Evolutionary conservation across 2,888 invertebrate species (phyloP).

Genomic region (Pardosa pseudoannulata): DNA sequence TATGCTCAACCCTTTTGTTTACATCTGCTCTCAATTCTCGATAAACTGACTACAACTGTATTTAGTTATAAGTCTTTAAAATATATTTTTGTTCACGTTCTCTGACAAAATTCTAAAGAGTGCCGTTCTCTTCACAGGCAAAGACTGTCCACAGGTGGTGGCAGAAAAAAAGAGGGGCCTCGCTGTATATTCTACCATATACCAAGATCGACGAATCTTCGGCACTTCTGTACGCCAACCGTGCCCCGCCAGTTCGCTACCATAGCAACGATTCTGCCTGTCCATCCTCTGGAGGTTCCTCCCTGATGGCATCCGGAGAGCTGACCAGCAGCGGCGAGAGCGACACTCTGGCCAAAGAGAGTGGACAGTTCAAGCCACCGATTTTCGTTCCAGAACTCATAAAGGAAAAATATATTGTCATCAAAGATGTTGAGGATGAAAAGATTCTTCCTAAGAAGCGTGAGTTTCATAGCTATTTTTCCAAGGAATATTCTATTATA

Average conservation of each 20-base stretch:
- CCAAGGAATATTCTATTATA: too few species aligned
- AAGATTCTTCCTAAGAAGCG: slow-evolving; percentile 27
- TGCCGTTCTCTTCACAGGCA: slow-evolving; percentile 23
- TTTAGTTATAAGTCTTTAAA: too few species aligned
- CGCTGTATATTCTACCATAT: slow-evolving; percentile 15
- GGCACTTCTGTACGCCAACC: slow-evolving; percentile 16
- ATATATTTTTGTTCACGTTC: too few species aligned
- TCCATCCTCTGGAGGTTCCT: slow-evolving; percentile 25
- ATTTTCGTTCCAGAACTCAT: slow-evolving; percentile 38
- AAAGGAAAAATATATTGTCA: slow-evolving; percentile 43
- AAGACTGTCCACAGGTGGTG: slow-evolving; percentile 50
- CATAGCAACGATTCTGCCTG: slow-evolving; percentile 49
- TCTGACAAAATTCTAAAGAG: too few species aligned
- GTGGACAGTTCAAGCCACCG: slow-evolving; percentile 28
- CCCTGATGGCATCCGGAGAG: slow-evolving; percentile 46
- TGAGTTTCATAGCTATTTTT: not conserved
- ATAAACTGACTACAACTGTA: too few species aligned
- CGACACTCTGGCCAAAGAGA: slow-evolving; percentile 59
- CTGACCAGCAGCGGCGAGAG: slow-evolving; percentile 52
- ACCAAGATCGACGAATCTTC: slow-evolving; percentile 32
- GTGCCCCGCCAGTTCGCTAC: slow-evolving; percentile 21
- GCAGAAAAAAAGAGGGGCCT: slow-evolving; percentile 26
- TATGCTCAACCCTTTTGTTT: too few species aligned
- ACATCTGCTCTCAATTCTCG: too few species aligned
- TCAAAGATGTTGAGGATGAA: slow-evolving; percentile 43